Base-by-base conservation (phyloP, 2,888 invertebrate species). In the Hemithea aestivaria region DNA sequence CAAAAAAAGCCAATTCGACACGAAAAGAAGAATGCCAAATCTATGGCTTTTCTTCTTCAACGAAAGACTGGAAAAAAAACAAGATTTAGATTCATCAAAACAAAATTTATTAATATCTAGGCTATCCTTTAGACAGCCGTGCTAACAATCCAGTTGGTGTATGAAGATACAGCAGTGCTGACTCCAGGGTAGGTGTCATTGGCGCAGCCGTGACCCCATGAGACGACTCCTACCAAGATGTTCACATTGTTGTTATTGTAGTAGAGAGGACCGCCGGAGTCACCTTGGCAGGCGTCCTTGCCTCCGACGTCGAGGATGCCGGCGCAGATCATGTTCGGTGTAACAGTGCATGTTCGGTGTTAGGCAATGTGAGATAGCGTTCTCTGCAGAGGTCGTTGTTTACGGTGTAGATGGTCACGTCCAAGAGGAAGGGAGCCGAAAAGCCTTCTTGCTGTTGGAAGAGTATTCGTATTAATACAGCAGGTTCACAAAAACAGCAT, bases 161-260 rank as follows among this genome's bases (percentile, higher is more conserved):
- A 71, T 0, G 62, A 34, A 1, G 61, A 46, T 28, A 89, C 76
- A 8, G 72, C 66, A n/a, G 83, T 73, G 51, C 75, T 83, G 48
- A 89, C 77, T 21, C 82, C 83, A 0, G 89, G 89, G 56, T 66
- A 79, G 27, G 53, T 46, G 7, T 60, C 66, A 42, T 72, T 60
- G 3, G 73, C 81, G 47, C 88, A 88, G 2, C 78, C 78, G 25
- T 62, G 58, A 40, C 87, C 88, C 77, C 82, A 88, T 21, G 88
- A 87, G 23, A 80, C 68, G 43, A 88, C 47, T 11, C 85, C 87
- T 38, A 87, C 67, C 34, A 82, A 60, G 42, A 63, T 60, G 27
- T 71, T 60, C 20, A 56, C 61, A n/a, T n/a, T n/a, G n/a, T n/a
- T n/a, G n/a, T n/a, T n/a, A n/a, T n/a, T n/a, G 47, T 62, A 68